A percentile compares a stretch with the other conserved stretches of the same genome.
Conservation (phyloP, 2,888 invertebrate species). For the Mythimna albipuncta region DNA sequence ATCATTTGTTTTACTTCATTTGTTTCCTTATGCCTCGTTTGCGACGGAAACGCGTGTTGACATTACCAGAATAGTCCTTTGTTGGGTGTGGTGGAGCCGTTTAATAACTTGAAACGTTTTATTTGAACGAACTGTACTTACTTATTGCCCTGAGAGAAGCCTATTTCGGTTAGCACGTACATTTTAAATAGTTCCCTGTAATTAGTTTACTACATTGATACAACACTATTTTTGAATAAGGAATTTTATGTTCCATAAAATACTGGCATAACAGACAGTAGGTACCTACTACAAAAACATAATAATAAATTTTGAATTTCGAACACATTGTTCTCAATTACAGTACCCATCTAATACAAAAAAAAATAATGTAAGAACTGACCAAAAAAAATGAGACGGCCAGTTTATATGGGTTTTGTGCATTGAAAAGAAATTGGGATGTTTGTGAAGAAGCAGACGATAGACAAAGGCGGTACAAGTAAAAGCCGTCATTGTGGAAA, state of each 20-base stretch:
- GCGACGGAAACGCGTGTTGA: constrained; percentile 82
- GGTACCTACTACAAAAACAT: constrained; percentile 9
- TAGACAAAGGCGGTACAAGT: constrained; percentile 74
- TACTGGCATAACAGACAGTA: constrained; percentile 1
- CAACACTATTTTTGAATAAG: constrained; percentile 41
- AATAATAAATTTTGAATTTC: constrained; percentile 37
- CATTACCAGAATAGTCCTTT: constrained; percentile 86
- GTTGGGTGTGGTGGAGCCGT: constrained; percentile 74
- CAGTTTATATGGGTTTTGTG: constrained; percentile 68
- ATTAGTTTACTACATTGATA: constrained; percentile 49
- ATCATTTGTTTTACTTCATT: constrained; percentile 79
- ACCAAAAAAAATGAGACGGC: constrained; percentile 56
- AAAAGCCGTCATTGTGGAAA: constrained; percentile 71
- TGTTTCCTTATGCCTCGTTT: constrained; percentile 80
- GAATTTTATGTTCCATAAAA: constrained; percentile 12
- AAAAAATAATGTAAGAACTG: constrained; percentile 20
- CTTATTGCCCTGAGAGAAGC: constrained; percentile 54
- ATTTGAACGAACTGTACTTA: constrained; percentile 64
- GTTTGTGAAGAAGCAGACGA: constrained; percentile 74
- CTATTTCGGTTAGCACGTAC: constrained; percentile 49
- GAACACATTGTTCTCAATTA: constrained; percentile 48
- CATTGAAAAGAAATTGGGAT: constrained; percentile 75
- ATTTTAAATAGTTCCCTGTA: constrained; percentile 47
- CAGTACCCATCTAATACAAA: neutral
- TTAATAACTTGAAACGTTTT: constrained; percentile 67